Evolutionary conservation across 1,140 invertebrate genomes (phyloP), one percentile per base, ranked within the genome.

Genomic region (Oscheius sp.): DNA sequence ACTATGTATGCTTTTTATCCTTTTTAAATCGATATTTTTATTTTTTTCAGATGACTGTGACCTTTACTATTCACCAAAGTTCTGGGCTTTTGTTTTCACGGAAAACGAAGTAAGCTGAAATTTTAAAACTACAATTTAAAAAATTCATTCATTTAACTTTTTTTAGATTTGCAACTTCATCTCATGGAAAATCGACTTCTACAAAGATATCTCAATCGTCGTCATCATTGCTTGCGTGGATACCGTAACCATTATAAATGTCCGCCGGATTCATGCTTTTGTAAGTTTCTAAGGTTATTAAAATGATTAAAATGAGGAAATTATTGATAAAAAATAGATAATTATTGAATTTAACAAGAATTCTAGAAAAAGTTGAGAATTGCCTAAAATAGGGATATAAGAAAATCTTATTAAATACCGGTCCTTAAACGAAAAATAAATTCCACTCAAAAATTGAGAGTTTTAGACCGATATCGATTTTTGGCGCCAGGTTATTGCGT

Each of bases 21-120:
- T 3, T 15, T 20, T 7, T 3, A n/a, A 35, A 59, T 20, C 18
- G 1, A 32, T 18, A 20, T 4, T 55, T 7, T 26, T 4, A 26
- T 13, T 23, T 23, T 10, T 42, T 42, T 10, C 38, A 42, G 49
- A 15, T 7, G 49, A 55, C 23, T 55, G 49, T 55, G 15, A 20
- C 49, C 28, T 55, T 23, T 7, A 20, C 23, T 55, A 20, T 23
- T 15, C 15, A 7, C 15, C 49, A 4, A 15, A 15, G 15, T 26
- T 20, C 28, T 55, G 49, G 49, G 49, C 49, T 23, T 55, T 71
- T n/a, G 59, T 59, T 2, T 59, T 71, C 2, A 71, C 58, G 34
- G 64, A 38, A 0, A 61, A 55, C 49, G 7, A 20, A 20, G 15
- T 20, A 55, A 55, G 15, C 49, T 15, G 49, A 20, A 55, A 55